Evolutionary conservation across 1,140 invertebrate species (phyloP), one percentile per base, ranked within the genome.

Genomic region (Temnothorax curvispinosus): DNA sequence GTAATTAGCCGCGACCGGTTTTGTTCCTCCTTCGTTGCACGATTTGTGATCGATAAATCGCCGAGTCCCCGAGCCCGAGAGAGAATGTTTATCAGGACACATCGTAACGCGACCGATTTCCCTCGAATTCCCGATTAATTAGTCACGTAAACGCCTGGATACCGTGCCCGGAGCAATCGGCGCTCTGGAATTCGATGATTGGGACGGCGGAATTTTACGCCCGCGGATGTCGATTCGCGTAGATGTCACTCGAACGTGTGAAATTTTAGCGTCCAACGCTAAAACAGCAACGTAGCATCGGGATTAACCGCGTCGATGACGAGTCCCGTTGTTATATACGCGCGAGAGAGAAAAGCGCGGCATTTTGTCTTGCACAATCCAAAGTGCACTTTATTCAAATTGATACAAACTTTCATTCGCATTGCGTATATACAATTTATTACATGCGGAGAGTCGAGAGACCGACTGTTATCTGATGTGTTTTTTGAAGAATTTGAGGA

Each of bases 61-160:
- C 71, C 54, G 13, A 27, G 21, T 38, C 11, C 32, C 32, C 13
- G 56, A 27, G 54, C n/a, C 21, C 56, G 62, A 56, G 38, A 9
- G 56, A 9, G 56, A 56, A 77, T 52, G 71, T 89, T 90, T 90
- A 90, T 89, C 88, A 50, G 41, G 35, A 56, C 78, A 56, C 72
- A 60, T 54, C 8, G 75, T 71, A 86, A 60, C 54, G 58, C 76
- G 38, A n/a, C 47, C 88, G 89, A 90, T 89, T 87, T 90, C 88
- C 86, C 82, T 82, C 82, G 87, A 88, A 91, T 91, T 88, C 87
- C 67, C 87, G 47, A 67, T 87, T 91, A 91, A 91, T 91, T 90
- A 90, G 76, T 90, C 89, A 88, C 87, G 87, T 86, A 87, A 90
- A 76, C 86, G 69, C 74, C 6, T 69, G 75, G 77, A 90, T 90